These are phyloP conservation scores for Mesoclemmys tuberculata DNA, from an alignment of 2,113 vertebrate genomes.

Conservation along the genomic window DNA sequence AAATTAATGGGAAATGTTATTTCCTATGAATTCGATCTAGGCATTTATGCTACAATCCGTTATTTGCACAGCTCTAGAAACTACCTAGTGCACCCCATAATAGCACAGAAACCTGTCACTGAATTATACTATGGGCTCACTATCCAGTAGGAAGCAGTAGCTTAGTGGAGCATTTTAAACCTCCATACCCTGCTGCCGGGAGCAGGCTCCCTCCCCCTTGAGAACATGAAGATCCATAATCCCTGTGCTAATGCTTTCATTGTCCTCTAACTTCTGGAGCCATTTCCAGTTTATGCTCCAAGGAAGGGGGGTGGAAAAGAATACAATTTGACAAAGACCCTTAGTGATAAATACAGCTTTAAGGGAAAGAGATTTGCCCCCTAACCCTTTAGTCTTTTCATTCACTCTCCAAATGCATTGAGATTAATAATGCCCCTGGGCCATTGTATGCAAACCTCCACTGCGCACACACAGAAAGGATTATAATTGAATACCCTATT, in stretches of 20 bases:
- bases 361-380: constrained; percentile 51
- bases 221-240: constrained; percentile 56
- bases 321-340: constrained; percentile 76
- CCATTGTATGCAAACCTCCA: constrained; percentile 77
- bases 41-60: neutral
- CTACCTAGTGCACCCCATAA: neutral
- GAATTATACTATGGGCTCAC: neutral
- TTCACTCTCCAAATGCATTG: constrained; percentile 75
- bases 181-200: neutral
- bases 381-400: constrained; percentile 69
- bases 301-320: constrained; percentile 49
- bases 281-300: constrained; percentile 65
- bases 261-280: constrained; percentile 68
- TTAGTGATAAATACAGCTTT: constrained; percentile 77
- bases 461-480: constrained; percentile 73
- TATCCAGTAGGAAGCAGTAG: neutral
- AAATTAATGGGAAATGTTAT: neutral
- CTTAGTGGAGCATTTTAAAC: neutral
- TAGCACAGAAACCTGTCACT: neutral
- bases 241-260: constrained; percentile 64
- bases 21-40: neutral
- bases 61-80: neutral
- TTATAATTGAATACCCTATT: constrained; percentile 81
- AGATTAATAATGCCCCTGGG: constrained; percentile 78
- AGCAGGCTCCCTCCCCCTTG: constrained; percentile 7